Percentiles rank a stretch among this genome's conserved stretches.
phyloP scores from a whole-genome alignment of 2,797 vertebrate genomes.

The Brotula barbata region DNA sequence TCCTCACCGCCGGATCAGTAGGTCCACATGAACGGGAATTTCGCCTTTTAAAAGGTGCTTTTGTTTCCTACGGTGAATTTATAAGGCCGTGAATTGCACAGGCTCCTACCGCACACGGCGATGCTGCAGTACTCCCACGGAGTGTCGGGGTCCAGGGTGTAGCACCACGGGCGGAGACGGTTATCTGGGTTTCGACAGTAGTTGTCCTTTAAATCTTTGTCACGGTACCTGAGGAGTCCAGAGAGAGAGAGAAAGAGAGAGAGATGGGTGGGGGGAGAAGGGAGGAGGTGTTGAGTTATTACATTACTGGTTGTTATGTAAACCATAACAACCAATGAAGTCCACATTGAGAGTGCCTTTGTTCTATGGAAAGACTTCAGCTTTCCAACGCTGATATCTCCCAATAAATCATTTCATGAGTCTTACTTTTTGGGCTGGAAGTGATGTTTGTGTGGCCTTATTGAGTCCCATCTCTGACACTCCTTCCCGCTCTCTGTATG shows the following conservation, averaged over 20 bases:
- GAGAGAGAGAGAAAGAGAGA: slow-evolving; percentile 16
- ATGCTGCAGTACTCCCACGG: slow-evolving; percentile 97
- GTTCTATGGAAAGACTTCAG: too few species aligned
- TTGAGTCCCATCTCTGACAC: slow-evolving; percentile 95
- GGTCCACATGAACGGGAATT: slow-evolving; percentile 36
- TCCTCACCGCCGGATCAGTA: neutral
- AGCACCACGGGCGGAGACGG: slow-evolving; percentile 94
- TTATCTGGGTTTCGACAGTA: slow-evolving; percentile 97
- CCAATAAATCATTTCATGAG: too few species aligned
- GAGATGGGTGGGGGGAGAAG: slow-evolving; percentile 9
- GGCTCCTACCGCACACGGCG: slow-evolving; percentile 89
- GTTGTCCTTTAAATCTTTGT: slow-evolving; percentile 97
- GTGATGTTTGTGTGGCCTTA: slow-evolving; percentile 88
- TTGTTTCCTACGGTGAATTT: slow-evolving; percentile 11
- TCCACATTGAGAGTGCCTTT: too few species aligned
- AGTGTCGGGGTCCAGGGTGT: slow-evolving; percentile 91
- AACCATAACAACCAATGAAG: slow-evolving; percentile 50
- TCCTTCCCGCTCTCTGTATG: slow-evolving; percentile 90
- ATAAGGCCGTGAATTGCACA: slow-evolving; percentile 16
- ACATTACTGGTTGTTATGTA: too few species aligned
- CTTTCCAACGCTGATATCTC: too few species aligned
- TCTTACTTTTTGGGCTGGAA: slow-evolving; percentile 92
- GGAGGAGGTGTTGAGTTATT: neutral
- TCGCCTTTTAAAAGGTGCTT: slow-evolving; percentile 22
- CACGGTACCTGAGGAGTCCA: slow-evolving; percentile 82